phyloP scores from a whole-genome alignment of 2,113 vertebrate genomes.

The Pteropus alecto region DNA sequence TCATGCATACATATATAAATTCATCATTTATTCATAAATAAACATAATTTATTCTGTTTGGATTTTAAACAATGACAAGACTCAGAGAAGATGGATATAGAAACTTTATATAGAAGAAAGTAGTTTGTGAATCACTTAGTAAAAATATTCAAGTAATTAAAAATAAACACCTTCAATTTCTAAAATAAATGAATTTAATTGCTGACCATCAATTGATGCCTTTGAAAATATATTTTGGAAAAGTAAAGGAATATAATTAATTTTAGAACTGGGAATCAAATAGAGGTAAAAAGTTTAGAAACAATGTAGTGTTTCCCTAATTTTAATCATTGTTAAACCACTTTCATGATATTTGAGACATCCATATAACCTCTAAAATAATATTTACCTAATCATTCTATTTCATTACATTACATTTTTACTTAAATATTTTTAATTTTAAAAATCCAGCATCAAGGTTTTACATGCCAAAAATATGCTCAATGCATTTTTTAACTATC shows the following conservation, averaged over 20 bases:
- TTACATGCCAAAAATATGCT: constrained; percentile 17
- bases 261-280: constrained; percentile 3
- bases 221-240: constrained; percentile 8
- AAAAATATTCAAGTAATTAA: constrained; percentile 32
- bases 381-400: background rate
- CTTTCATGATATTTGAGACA: background rate
- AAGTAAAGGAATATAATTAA: background rate
- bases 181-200: background rate
- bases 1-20: background rate
- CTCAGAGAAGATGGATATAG: background rate
- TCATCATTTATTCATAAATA: background rate
- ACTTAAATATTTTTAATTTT: background rate
- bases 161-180: constrained; percentile 21
- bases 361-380: background rate
- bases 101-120: background rate
- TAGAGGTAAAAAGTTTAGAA: background rate
- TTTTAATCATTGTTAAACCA: background rate
- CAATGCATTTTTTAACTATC: background rate
- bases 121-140: constrained; percentile 3
- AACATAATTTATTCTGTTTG: background rate
- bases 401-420: background rate
- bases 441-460: background rate
- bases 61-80: constrained; percentile 3
- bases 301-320: background rate
- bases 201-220: background rate